Conservation (phyloP, 2,113 vertebrate species). For the Oryzias javanicus region DNA sequence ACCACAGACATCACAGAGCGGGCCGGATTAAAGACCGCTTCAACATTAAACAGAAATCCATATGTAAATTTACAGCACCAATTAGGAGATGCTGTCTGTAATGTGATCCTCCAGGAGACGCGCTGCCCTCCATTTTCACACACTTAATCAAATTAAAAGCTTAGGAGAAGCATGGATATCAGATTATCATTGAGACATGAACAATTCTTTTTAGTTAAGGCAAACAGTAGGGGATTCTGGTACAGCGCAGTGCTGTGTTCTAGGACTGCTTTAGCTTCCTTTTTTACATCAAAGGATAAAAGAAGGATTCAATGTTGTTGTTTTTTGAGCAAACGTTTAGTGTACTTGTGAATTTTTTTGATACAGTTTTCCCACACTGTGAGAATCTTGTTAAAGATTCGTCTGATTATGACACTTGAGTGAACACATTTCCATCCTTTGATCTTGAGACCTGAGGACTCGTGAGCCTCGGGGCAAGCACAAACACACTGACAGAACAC, state of each 20-base stretch:
- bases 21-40: constrained; percentile 88
- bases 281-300: neutral
- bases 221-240: constrained; percentile 89
- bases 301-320: neutral
- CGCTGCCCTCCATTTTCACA: constrained; percentile 86
- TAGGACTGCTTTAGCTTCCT: constrained; percentile 71
- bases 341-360: no score
- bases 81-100: constrained; percentile 78
- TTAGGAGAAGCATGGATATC: constrained; percentile 85
- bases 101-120: constrained; percentile 83
- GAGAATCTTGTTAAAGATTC: neutral
- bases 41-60: constrained; percentile 88
- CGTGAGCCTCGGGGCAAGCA: constrained; percentile 19
- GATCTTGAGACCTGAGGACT: constrained; percentile 57
- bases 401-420: neutral
- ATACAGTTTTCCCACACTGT: no score
- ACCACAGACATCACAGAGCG: constrained; percentile 83
- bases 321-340: neutral
- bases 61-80: constrained; percentile 91
- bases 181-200: constrained; percentile 82
- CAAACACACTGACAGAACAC: constrained; percentile 33
- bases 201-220: constrained; percentile 86
- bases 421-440: constrained; percentile 57
- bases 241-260: constrained; percentile 41
- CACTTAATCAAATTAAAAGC: constrained; percentile 98